phyloP scores from a whole-genome alignment of 2,113 vertebrate species.

The Hymenochirus boettgeri region DNA sequence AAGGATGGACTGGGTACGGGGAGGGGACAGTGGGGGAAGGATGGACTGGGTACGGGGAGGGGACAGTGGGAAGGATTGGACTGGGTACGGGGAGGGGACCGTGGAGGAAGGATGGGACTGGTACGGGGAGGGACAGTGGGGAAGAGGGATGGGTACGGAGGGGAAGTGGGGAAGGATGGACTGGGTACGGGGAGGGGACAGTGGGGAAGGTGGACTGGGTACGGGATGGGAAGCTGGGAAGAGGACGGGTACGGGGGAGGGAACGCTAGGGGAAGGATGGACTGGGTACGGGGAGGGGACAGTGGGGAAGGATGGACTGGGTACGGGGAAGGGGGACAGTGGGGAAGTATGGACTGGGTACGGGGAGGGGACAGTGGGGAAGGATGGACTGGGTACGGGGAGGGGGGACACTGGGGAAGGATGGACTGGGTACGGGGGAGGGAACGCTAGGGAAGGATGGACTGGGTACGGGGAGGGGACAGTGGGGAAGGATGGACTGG shows the following conservation, averaged over 20 bases:
- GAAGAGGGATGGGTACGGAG: conserved; percentile 19
- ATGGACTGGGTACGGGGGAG: neutral
- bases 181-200: neutral
- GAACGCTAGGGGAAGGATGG: neutral
- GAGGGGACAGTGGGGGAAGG: neutral
- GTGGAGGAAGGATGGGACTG: neutral
- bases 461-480: too few species aligned
- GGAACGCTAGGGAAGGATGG: too few species aligned
- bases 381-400: too few species aligned
- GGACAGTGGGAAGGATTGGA: too few species aligned
- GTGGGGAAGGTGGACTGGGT: conserved; percentile 21
- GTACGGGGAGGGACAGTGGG: conserved; percentile 9
- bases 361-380: too few species aligned
- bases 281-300: neutral
- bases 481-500: too few species aligned
- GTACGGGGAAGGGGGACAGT: neutral
- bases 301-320: conserved; percentile 16
- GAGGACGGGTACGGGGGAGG: neutral
- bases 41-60: neutral
- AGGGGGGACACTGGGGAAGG: too few species aligned
- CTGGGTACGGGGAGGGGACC: too few species aligned
- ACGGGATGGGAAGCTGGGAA: neutral
- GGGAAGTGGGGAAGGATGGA: conserved; percentile 15
- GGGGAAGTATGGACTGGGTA: too few species aligned
- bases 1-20: neutral